Base-by-base conservation (phyloP, 2,888 invertebrate species). In the Sphaerolaimus hirsutus region DNA sequence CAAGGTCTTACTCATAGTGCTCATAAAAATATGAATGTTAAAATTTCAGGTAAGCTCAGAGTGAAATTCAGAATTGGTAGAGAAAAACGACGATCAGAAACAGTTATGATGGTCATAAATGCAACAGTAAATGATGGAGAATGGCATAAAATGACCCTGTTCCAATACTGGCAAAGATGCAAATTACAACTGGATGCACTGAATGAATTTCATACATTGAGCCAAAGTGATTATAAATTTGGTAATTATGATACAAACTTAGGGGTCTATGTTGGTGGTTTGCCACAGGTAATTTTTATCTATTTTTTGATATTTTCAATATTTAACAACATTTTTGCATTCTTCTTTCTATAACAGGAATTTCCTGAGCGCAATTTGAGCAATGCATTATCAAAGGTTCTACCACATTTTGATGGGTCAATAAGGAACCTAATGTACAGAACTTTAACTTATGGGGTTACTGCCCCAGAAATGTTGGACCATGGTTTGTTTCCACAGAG, bases 231-330 rank as follows among this genome's bases (percentile, higher is more conserved):
- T 67, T 81, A 79, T 62, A 75, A 40, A 58, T 83, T 83, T 66
- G 83, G 83, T 27, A 76, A 79, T 61, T 76, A 79, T 61, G 72
- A 74, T 50, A 76, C 78, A 50, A 83, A 84, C 67, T 82, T 82
- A 25, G 81, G 81, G 65, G 81, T 87, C 50, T 89, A 81, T 68
- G 76, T 89, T 52, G 89, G 87, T 17, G 87, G 87, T 24, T 78
- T 89, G 74, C 87, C 87, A 50, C 75, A 77, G 51, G 42, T 42
- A 17, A 19, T 10, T 38, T 32, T 32, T 17, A 32, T 10, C 17
- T n/a, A n/a, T n/a, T n/a, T n/a, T n/a, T n/a, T n/a, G n/a, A n/a
- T n/a, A n/a, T n/a, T n/a, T n/a, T n/a, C n/a, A n/a, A n/a, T n/a
- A n/a, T 37, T 37, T 37, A 21, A 7, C 37, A 7, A 37, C 37